Base-by-base conservation (phyloP, 2,113 vertebrate genomes). In the Excalfactoria chinensis region DNA sequence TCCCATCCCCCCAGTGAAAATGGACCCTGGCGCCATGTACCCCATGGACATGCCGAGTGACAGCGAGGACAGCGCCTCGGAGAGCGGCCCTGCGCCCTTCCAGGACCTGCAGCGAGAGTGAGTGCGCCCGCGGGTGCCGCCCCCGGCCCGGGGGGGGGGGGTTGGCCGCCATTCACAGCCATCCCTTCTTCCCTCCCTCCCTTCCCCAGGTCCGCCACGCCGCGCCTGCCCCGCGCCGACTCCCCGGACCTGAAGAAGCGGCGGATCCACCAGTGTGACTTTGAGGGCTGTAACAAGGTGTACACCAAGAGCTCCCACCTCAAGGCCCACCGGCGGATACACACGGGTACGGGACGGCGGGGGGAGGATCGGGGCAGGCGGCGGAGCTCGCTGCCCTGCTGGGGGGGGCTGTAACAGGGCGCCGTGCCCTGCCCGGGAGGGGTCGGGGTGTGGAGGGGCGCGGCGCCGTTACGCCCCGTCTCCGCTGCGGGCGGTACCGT, bases 291-390 rank as follows among this genome's bases (percentile, higher is more conserved):
- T 97, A 99, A 98, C 95, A 99, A 99, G 92, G 99, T 99, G 84
- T 99, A 99, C 97, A 99, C 99, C 75, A 99, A 99, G 97, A 99
- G 99, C 91, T 99, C 99, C 80, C 99, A 99, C 96, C 98, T 99
- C 88, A 99, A 99, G 97, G 99, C 99, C 53, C 99, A 99, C 93
- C 95, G 98, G 88, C 97, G 99, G 97, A 99, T 99, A 98, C 99
- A 99, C 98, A 99, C 99, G 95, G 99, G 99, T 99, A 70, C 40
- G 75, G 30, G 21, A 23, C 23, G 11, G n/a, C 28, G 53, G 53
- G 53, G 53, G 53, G 28, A 2, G 32, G 58, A 22, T 5, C 6
- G 58, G 58, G 58, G 58, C 8, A 23, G 21, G 58, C 12, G 12
- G 20, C 20, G 32, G 53, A 18, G 28, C 53, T 56, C 28, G 5